phyloP scores from a whole-genome alignment of 2,797 vertebrate species.

The Parambassis ranga region DNA sequence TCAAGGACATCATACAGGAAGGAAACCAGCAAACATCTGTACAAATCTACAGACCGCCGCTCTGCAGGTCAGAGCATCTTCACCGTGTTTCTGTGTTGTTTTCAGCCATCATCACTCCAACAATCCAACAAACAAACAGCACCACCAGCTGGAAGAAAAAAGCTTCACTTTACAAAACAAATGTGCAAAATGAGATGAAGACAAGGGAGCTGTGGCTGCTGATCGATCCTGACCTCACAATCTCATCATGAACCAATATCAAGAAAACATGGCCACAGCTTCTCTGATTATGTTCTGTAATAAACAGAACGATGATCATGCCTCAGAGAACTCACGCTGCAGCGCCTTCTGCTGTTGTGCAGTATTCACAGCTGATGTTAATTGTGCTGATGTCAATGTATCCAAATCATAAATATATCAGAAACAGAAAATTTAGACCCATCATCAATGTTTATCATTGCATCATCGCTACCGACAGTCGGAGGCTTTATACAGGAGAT shows the following conservation, averaged over 20 bases:
- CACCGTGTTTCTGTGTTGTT: too few relatives aligned
- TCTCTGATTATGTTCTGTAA: not conserved
- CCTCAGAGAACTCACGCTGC: not conserved
- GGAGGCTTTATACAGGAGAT: too few relatives aligned
- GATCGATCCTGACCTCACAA: too few relatives aligned
- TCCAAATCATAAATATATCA: too few relatives aligned
- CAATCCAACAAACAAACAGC: too few relatives aligned
- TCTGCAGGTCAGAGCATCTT: not conserved
- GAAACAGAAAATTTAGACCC: too few relatives aligned
- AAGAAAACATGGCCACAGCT: too few relatives aligned
- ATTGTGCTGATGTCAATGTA: too few relatives aligned
- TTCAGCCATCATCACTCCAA: not conserved
- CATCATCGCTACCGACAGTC: too few relatives aligned
- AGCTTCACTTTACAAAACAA: slow-evolving; percentile 9
- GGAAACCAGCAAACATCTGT: slow-evolving; percentile 54
- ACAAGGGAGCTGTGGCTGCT: not conserved
- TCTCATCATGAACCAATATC: too few relatives aligned
- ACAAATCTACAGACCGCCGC: slow-evolving; percentile 48
- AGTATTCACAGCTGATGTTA: too few relatives aligned
- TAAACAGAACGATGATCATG: rapidly evolving
- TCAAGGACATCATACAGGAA: slow-evolving; percentile 49
- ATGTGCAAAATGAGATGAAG: slow-evolving; percentile 15
- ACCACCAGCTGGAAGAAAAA: slow-evolving; percentile 20
- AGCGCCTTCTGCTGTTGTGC: slow-evolving; percentile 27
- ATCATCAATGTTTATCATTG: too few relatives aligned